A percentile compares a stretch with the other conserved stretches of the same genome.
Conservation (phyloP, 64 coral and sea anemone species). For the Dendrophyllia cribrosa region DNA sequence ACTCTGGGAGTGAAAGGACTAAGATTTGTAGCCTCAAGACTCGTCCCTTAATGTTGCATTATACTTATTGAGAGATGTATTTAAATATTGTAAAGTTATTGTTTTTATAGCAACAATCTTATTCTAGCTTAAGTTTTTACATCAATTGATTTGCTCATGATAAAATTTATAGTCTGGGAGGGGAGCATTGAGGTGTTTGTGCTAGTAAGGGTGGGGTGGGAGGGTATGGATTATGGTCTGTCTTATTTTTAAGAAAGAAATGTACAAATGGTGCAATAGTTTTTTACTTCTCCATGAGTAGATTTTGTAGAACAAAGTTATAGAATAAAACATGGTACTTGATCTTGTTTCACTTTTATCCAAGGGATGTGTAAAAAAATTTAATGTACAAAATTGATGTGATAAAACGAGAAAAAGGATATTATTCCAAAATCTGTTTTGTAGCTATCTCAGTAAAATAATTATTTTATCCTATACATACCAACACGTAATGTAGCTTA, state of each 20-base stretch:
- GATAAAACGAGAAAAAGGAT: no score
- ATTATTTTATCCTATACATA: no score
- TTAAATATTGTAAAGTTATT: conserved; percentile 29
- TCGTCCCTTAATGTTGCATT: background rate
- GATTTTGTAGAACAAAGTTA: background rate
- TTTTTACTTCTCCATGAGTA: background rate
- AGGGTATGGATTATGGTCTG: background rate
- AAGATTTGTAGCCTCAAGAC: background rate
- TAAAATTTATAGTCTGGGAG: background rate
- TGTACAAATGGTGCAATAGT: background rate
- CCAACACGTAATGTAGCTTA: no score
- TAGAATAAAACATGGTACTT: background rate
- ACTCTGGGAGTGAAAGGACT: no score
- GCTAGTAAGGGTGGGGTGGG: background rate
- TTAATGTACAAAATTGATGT: no score
- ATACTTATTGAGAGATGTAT: background rate
- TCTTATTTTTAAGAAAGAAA: conserved; percentile 10
- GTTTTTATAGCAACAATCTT: background rate
- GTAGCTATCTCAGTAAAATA: no score
- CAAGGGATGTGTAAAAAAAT: no score
- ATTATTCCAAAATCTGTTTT: no score
- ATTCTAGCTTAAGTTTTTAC: no score
- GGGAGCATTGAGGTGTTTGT: background rate
- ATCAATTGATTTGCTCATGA: background rate
- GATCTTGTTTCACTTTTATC: background rate